Percentiles rank a stretch among this genome's conserved stretches.
phyloP scores from a whole-genome alignment of 2,797 vertebrate genomes.

The Nothura maculosa region DNA sequence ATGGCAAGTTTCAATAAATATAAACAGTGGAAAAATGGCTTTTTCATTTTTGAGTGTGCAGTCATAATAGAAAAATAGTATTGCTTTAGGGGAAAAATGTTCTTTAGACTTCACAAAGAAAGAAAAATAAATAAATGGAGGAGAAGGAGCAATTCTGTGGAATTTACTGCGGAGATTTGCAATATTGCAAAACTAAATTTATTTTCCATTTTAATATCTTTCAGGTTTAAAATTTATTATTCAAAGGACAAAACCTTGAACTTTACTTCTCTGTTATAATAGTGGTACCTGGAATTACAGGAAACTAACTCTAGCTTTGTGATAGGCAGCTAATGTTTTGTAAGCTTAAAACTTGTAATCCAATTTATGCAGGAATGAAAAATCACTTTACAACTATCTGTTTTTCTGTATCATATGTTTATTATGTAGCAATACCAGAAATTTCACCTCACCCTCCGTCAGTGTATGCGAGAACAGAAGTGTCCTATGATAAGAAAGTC shows the following conservation, averaged over 20 bases:
- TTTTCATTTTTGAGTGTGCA: background rate
- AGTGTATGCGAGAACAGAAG: background rate
- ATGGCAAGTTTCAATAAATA: background rate
- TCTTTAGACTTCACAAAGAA: background rate
- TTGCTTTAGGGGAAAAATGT: too few species aligned
- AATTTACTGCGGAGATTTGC: background rate
- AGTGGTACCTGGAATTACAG: background rate
- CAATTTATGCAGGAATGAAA: background rate
- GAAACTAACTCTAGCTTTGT: background rate
- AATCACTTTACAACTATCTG: background rate
- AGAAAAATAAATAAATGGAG: background rate
- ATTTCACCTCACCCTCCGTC: background rate
- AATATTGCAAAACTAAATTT: background rate
- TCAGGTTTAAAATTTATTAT: background rate
- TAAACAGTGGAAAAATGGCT: fast-evolving
- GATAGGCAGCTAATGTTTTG: background rate
- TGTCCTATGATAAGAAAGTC: background rate
- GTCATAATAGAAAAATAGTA: background rate
- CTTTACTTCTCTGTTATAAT: background rate
- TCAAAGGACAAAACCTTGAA: background rate
- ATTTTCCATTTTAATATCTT: background rate
- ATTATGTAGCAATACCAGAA: background rate
- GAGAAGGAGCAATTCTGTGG: fast-evolving
- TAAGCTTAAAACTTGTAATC: background rate
- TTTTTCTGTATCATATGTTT: background rate